Percentiles rank a stretch among this genome's conserved stretches.
These are phyloP conservation scores for Falco novaeseelandiae DNA, from an alignment of 2,797 vertebrate species.

Conservation along the genomic window DNA sequence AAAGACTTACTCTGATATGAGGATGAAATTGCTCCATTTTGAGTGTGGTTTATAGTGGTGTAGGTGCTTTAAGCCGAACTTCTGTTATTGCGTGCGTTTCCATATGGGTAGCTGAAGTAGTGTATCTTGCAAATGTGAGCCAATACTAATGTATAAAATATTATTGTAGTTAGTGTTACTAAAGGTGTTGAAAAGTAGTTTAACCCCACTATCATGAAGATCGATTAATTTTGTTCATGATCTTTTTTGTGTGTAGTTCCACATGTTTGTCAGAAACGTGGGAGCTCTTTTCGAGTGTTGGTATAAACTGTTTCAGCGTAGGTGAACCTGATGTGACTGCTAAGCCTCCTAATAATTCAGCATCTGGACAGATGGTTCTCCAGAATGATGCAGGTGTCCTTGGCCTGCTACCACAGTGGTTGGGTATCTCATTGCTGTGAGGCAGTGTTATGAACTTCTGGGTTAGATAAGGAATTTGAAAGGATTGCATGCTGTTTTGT, in stretches of 20 bases:
- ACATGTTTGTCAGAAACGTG: not conserved
- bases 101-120: not conserved
- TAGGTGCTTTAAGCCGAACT: constrained; percentile 12
- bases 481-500: not conserved
- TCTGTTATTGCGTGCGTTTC: not conserved
- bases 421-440: not conserved
- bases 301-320: not conserved
- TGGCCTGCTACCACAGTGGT: not conserved
- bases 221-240: not conserved
- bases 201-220: not conserved
- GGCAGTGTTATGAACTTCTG: not conserved
- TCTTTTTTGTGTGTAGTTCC: not conserved
- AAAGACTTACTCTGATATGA: not conserved
- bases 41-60: not conserved
- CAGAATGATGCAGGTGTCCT: not conserved
- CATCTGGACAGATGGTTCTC: not conserved
- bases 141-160: not conserved
- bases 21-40: not conserved
- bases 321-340: not conserved
- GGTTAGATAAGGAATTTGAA: not conserved
- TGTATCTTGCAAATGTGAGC: not conserved
- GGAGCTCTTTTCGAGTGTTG: not conserved
- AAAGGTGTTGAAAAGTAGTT: not conserved
- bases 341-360: not conserved
- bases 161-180: not conserved